Percentiles rank a stretch among this genome's conserved stretches.
Conservation (phyloP, 2,888 invertebrate genomes). For the Tenthredo scrophulariae region DNA sequence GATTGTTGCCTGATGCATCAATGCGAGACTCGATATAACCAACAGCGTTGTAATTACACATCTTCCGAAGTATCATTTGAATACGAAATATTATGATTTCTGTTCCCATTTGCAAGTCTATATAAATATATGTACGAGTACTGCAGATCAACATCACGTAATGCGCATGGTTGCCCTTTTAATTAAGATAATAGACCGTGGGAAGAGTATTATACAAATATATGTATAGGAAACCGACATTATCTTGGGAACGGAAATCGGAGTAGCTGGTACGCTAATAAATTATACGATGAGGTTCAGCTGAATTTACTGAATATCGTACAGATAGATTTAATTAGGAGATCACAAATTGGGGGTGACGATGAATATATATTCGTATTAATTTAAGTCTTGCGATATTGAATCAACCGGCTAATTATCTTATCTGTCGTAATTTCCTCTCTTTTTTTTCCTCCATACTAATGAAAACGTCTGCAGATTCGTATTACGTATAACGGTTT, state of each 20-base stretch:
- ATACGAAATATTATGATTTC: neutral
- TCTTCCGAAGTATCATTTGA: neutral
- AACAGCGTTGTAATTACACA: neutral
- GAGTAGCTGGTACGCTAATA: constrained; percentile 18
- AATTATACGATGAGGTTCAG: constrained; percentile 9
- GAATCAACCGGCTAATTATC: neutral
- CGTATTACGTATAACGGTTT: neutral
- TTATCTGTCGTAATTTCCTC: neutral
- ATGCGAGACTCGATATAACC: neutral
- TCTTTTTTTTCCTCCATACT: neutral
- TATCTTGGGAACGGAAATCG: constrained; percentile 21
- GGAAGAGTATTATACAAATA: neutral
- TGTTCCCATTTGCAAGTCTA: neutral
- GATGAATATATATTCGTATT: constrained; percentile 1
- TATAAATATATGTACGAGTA: neutral
- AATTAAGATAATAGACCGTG: constrained; percentile 43
- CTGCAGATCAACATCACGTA: constrained; percentile 10
- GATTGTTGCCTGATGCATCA: neutral
- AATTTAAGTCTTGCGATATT: neutral
- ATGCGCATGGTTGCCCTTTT: constrained; percentile 30
- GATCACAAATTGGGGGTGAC: constrained; percentile 3
- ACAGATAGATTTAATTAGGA: constrained; percentile 36
- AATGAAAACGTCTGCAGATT: constrained; percentile 3
- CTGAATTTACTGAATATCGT: constrained; percentile 30
- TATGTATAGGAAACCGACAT: too few species aligned